Evolutionary conservation across 2,888 invertebrate species (phyloP).

Genomic region (Litoditis marina): DNA sequence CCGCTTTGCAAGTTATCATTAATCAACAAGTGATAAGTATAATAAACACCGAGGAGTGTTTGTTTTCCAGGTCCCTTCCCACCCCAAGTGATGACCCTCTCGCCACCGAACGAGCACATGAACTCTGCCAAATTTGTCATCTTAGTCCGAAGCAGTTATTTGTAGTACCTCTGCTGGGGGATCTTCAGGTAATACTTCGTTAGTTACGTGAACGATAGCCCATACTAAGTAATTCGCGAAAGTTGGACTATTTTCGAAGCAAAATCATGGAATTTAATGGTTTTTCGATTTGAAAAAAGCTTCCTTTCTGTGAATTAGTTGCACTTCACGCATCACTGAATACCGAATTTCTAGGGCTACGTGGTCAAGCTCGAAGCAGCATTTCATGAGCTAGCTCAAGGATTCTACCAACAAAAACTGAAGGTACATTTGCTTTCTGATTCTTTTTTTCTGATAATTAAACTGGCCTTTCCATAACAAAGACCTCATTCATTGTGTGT

Average conservation of each 20-base stretch:
- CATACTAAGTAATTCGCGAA: too few relatives aligned
- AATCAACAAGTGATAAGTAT: too few relatives aligned
- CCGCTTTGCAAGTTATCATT: too few relatives aligned
- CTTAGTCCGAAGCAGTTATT: slow-evolving; percentile 87
- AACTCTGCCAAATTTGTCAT: slow-evolving; percentile 85
- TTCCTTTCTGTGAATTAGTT: too few relatives aligned
- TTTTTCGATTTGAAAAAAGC: too few relatives aligned
- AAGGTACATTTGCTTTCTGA: slow-evolving; percentile 63
- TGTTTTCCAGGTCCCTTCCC: slow-evolving; percentile 15
- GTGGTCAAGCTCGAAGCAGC: slow-evolving; percentile 81
- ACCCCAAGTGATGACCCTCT: slow-evolving; percentile 67
- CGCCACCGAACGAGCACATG: slow-evolving; percentile 84
- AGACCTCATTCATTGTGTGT: neutral
- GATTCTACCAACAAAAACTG: slow-evolving; percentile 85
- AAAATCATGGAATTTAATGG: too few relatives aligned
- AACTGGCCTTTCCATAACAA: too few relatives aligned
- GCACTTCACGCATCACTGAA: neutral
- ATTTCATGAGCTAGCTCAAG: slow-evolving; percentile 86
- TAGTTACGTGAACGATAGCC: too few relatives aligned
- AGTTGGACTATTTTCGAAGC: too few relatives aligned
- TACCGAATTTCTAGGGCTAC: slow-evolving; percentile 18
- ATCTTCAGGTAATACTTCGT: slow-evolving; percentile 6
- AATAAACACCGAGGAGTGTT: too few relatives aligned
- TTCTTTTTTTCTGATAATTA: too few relatives aligned
- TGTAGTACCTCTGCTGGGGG: slow-evolving; percentile 71